phyloP scores from a whole-genome alignment of 35 echinoderm and acorn worm genomes.

The Amphiura filiformis region DNA sequence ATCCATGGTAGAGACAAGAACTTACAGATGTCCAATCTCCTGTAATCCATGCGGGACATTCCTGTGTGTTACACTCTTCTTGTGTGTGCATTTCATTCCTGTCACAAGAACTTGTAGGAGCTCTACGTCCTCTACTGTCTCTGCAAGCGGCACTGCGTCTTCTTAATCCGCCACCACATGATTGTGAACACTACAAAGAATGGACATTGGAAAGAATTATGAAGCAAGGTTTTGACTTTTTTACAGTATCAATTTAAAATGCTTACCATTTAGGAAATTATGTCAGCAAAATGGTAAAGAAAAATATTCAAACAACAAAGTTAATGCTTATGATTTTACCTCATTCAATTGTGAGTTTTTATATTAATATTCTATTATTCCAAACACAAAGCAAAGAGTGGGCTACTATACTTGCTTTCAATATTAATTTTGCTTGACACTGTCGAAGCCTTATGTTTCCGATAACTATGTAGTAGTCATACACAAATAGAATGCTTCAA shows the following conservation, averaged over 20 bases:
- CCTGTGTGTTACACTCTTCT: conserved; percentile 45
- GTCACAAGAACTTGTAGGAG: conserved; percentile 39
- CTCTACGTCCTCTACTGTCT: conserved; percentile 13
- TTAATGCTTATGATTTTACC: no score
- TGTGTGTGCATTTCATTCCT: neutral
- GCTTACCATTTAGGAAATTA: neutral
- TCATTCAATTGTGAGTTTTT: no score
- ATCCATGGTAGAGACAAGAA: no score
- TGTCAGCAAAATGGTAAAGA: neutral
- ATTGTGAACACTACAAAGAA: conserved; percentile 57
- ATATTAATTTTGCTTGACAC: no score
- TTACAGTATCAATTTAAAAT: neutral
- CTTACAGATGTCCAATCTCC: conserved; percentile 59
- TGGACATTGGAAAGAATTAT: neutral
- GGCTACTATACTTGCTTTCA: neutral
- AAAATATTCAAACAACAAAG: no score
- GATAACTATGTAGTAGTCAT: no score
- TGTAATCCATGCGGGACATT: conserved; percentile 45
- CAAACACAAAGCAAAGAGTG: neutral
- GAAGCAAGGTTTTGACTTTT: neutral
- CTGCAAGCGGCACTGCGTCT: conserved; percentile 46
- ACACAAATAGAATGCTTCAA: no score
- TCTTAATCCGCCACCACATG: conserved; percentile 43
- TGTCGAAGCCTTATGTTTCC: no score
- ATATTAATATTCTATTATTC: no score